Conservation (phyloP, 1,140 invertebrate genomes). For the Drosophila pectinifera region DNA sequence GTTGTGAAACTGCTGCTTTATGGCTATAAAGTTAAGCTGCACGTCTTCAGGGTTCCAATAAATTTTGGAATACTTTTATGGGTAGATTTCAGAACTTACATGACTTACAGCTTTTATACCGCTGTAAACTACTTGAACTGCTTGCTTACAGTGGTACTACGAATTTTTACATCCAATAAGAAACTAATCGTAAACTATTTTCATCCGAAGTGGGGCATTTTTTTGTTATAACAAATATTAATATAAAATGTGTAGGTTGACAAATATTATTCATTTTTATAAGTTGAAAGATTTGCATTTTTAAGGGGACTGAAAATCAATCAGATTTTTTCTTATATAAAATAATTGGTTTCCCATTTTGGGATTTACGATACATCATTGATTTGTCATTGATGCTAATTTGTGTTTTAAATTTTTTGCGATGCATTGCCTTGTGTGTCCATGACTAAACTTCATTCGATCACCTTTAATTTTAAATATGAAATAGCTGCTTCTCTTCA, state of each 20-base stretch:
- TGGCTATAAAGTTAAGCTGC: neutral
- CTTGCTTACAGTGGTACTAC: neutral
- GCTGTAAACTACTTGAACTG: neutral
- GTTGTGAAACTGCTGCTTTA: neutral
- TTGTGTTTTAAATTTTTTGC: neutral
- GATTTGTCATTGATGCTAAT: no score
- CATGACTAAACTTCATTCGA: neutral
- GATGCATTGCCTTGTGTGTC: slow-evolving; percentile 1
- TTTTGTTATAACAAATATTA: no score
- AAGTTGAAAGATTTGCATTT: neutral
- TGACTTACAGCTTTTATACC: neutral
- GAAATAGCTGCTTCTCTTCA: no score
- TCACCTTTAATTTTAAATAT: slow-evolving; percentile 9
- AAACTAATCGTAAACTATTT: no score
- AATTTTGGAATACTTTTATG: slow-evolving; percentile 2
- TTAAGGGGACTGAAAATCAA: neutral
- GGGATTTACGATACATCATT: no score
- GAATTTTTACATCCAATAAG: neutral
- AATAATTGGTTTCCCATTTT: neutral
- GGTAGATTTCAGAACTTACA: neutral
- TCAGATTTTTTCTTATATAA: neutral
- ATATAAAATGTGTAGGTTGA: neutral
- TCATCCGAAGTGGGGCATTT: no score
- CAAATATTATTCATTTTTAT: neutral
- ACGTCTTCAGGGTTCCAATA: neutral